A percentile compares a stretch with the other conserved stretches of the same genome.
phyloP scores from a whole-genome alignment of 2,888 invertebrate genomes.

The Osmoderma eremita region DNA sequence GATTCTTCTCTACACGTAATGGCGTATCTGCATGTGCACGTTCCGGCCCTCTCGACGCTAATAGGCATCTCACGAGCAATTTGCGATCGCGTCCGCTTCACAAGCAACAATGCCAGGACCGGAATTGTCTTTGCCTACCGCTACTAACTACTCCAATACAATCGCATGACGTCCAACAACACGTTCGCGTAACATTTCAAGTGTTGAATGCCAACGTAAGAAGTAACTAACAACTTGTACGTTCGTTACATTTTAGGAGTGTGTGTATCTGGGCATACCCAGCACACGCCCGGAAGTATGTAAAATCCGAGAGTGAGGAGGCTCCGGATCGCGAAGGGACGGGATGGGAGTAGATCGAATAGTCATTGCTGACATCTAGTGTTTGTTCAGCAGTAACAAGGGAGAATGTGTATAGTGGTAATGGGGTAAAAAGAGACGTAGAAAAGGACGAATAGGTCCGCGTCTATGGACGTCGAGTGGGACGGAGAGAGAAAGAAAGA shows the following conservation, averaged over 20 bases:
- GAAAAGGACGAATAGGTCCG: not conserved
- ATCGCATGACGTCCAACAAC: conserved; percentile 27
- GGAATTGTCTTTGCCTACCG: too few relatives aligned
- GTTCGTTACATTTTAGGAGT: too few relatives aligned
- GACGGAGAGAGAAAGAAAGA: conserved; percentile 40
- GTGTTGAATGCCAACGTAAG: conserved; percentile 13
- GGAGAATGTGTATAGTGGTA: not conserved
- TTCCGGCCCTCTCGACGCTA: conserved; percentile 31
- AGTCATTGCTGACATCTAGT: conserved; percentile 15
- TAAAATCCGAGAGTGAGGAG: not conserved
- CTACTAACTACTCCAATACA: conserved; percentile 21
- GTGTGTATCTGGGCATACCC: too few relatives aligned
- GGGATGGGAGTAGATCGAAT: conserved; percentile 17
- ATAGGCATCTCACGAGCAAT: conserved; percentile 36
- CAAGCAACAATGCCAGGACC: conserved; percentile 18
- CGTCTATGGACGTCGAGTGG: not conserved
- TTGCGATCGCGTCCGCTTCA: conserved; percentile 21
- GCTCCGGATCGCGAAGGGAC: conserved; percentile 17
- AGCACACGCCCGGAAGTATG: not conserved
- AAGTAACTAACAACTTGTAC: conserved; percentile 3
- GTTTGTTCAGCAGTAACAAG: not conserved
- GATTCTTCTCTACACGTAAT: conserved; percentile 11
- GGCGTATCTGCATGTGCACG: conserved; percentile 27
- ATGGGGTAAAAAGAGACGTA: conserved; percentile 15
- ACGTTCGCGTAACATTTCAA: conserved; percentile 23